Percentiles rank a stretch among this genome's conserved stretches.
phyloP scores from a whole-genome alignment of 1,140 invertebrate species.

The Andricus grossulariae region DNA sequence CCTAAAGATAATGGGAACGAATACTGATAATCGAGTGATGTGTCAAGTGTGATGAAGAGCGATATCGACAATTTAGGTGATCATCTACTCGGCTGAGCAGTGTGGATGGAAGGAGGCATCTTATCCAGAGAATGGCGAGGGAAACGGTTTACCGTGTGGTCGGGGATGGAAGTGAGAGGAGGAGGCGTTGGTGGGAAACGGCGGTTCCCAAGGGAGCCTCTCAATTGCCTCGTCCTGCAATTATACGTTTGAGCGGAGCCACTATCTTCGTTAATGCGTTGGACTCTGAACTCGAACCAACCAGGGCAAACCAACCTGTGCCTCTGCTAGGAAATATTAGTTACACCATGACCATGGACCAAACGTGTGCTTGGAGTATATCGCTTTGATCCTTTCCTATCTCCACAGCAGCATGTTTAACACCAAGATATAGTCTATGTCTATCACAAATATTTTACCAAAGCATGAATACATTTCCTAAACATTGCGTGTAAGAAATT shows the following conservation, averaged over 20 bases:
- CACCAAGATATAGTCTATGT: constrained; percentile 40
- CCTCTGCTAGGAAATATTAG: constrained; percentile 61
- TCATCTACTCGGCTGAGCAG: constrained; percentile 38
- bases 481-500: no score
- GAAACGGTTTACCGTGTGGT: constrained; percentile 43
- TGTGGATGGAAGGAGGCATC: constrained; percentile 60
- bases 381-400: constrained; percentile 53
- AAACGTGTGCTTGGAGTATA: constrained; percentile 51
- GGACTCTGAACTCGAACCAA: constrained; percentile 63
- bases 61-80: constrained; percentile 26
- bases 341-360: constrained; percentile 51
- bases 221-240: constrained; percentile 72
- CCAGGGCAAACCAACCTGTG: constrained; percentile 50
- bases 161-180: constrained; percentile 57
- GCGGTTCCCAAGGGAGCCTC: constrained; percentile 66
- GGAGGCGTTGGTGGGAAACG: constrained; percentile 53
- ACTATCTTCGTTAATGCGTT: constrained; percentile 72
- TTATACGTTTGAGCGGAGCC: constrained; percentile 73
- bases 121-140: constrained; percentile 44
- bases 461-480: not conserved
- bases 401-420: constrained; percentile 47
- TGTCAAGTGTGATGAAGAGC: constrained; percentile 12
- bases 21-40: constrained; percentile 17
- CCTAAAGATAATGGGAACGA: constrained; percentile 1
- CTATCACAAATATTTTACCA: constrained; percentile 3